Conservation (phyloP, 2,888 invertebrate species). For the Sturmia bella region DNA sequence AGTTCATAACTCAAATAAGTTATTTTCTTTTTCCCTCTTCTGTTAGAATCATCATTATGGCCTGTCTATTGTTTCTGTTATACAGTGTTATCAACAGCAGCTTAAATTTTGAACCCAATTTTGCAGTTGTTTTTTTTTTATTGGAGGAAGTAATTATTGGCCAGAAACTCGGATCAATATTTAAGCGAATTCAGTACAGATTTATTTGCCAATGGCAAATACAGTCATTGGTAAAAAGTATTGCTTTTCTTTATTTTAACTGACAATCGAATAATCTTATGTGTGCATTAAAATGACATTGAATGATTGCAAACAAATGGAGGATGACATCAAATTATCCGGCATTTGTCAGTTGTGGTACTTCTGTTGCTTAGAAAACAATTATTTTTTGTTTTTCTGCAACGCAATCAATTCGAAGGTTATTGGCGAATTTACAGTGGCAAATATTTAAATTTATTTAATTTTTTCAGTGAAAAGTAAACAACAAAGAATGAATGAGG, state of each 20-base stretch:
- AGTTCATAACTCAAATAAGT: too few relatives aligned
- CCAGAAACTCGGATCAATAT: conserved; percentile 8
- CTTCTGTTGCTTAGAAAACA: neutral
- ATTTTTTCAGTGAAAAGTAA: neutral
- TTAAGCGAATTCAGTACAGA: neutral
- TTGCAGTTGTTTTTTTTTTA: neutral
- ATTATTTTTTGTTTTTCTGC: neutral
- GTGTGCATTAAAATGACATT: neutral
- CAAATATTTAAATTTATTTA: neutral
- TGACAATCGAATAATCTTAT: neutral
- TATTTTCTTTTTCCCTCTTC: too few relatives aligned
- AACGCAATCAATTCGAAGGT: neutral
- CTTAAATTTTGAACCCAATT: neutral
- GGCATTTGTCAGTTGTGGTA: neutral
- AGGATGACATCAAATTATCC: conserved; percentile 5
- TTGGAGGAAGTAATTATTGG: neutral
- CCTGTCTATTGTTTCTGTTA: neutral
- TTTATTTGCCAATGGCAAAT: neutral
- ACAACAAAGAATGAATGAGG: neutral
- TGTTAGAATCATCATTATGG: too few relatives aligned
- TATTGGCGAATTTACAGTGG: neutral
- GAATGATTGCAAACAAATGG: conserved; percentile 15
- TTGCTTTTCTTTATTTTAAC: too few relatives aligned
- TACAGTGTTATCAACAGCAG: neutral
- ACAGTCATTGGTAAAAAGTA: too few relatives aligned